Conservation (phyloP, 2,888 invertebrate species). For the Eupithecia centaureata region DNA sequence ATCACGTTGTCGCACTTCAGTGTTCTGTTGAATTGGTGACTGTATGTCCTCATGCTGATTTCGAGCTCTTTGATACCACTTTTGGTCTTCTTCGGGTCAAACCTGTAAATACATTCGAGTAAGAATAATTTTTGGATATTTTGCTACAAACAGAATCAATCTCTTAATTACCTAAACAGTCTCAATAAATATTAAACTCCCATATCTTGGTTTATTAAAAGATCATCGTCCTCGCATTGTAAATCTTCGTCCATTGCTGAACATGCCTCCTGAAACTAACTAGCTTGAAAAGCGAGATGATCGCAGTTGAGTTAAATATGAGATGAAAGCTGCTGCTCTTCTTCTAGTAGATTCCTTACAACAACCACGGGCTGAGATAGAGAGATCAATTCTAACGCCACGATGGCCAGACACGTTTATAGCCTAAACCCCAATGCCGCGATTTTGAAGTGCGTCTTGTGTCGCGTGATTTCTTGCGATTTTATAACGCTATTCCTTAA, state of each 20-base stretch:
- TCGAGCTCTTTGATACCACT: constrained; percentile 71
- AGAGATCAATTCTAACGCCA: background rate
- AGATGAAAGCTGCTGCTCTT: background rate
- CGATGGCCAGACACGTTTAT: background rate
- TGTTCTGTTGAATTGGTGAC: constrained; percentile 60
- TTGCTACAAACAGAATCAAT: no score
- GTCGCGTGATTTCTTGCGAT: no score
- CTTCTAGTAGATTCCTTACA: background rate
- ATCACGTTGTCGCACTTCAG: constrained; percentile 67
- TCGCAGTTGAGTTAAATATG: no score
- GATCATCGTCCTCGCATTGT: no score
- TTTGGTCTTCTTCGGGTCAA: constrained; percentile 64
- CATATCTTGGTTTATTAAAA: no score
- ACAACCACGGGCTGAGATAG: no score
- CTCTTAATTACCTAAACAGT: no score
- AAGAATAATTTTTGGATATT: background rate
- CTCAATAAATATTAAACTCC: no score
- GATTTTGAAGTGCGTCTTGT: no score
- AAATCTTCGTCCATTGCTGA: background rate
- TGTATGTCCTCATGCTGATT: constrained; percentile 73
- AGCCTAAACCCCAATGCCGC: no score
- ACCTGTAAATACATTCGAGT: constrained; percentile 65
- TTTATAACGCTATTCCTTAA: no score
- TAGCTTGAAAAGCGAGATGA: no score
- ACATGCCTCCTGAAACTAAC: background rate